Base-by-base conservation (phyloP, 1,140 invertebrate genomes). In the Hyles vespertilio region DNA sequence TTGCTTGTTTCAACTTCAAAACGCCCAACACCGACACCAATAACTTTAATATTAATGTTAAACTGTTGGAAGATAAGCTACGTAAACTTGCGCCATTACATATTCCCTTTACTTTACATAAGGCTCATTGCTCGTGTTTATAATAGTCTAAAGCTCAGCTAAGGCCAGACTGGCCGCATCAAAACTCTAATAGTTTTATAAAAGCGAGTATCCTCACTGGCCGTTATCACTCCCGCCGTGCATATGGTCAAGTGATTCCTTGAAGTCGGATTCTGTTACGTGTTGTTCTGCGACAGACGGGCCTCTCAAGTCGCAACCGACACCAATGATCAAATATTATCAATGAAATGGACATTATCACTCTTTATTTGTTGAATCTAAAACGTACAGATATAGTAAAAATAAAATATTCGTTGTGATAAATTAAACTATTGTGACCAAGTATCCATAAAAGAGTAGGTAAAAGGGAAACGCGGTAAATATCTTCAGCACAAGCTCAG, bases 201-300 rank as follows among this genome's bases (percentile, higher is more conserved):
- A 63, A 79, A 80, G 77, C 72, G 63, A 70, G 55, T 60, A 63
- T 65, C 59, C 68, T 76, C 68, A 69, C 71, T 65, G 63, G 54
- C 73, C 63, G 22, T 48, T 46, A 59, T 59, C 64, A 68, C 67
- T 68, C 67, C 63, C 63, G 63, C 56, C 53, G 64, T 56, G 59
- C 65, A 61, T 48, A 47, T 12, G 10, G 12, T 47, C 10, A 47
- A 47, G 46, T 47, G 4, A n/a, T 47, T 47, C 0, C 46, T 47
- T 47, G 5, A 47, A 47, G 4, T 47, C 46, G 5, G 12, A 11
- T 12, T 47, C 46, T 4, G 10, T 11, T 12, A 40, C 8, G 8
- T 5, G 8, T 40, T 22, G 22, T 22, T 22, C 22, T 22, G 22
- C 22, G 22, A 22, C 22, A 22, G 22, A 22, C 22, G 22, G 22